phyloP scores from a whole-genome alignment of 2,113 vertebrate genomes.

The Emydocephalus ijimae region DNA sequence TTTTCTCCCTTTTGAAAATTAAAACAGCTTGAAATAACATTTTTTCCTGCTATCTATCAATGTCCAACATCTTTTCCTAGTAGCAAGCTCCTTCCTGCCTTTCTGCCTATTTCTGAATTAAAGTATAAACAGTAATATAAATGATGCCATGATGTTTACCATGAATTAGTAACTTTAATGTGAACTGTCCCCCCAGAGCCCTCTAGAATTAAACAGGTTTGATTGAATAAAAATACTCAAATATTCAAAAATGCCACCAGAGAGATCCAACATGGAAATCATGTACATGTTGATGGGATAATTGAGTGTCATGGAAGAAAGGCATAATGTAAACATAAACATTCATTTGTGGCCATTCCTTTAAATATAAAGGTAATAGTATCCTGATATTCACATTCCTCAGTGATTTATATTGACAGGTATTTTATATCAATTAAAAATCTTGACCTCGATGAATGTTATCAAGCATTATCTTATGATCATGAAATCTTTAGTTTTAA shows the following conservation, averaged over 20 bases:
- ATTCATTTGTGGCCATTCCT: not conserved
- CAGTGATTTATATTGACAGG: not conserved
- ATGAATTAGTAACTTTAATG: not conserved
- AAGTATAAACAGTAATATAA: not conserved
- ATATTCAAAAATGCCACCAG: not conserved
- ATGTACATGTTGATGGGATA: not conserved
- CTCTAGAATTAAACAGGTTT: not conserved
- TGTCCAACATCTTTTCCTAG: not conserved
- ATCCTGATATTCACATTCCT: not conserved
- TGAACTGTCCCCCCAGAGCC: not conserved
- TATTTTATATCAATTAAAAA: not conserved
- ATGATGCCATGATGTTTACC: not conserved
- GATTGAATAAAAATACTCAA: not conserved
- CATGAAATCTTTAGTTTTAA: not conserved
- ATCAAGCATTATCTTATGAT: not conserved
- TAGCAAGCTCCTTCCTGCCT: not conserved
- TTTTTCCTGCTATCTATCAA: not conserved
- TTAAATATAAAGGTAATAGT: not conserved
- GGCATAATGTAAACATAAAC: not conserved
- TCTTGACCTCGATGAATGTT: not conserved
- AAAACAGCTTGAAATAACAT: not conserved
- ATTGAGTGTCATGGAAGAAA: not conserved
- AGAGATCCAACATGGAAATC: not conserved
- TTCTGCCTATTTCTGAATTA: not conserved
- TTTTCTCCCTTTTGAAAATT: not conserved